Conservation (phyloP, 1,140 invertebrate species). For the Neodiprion fabricii region DNA sequence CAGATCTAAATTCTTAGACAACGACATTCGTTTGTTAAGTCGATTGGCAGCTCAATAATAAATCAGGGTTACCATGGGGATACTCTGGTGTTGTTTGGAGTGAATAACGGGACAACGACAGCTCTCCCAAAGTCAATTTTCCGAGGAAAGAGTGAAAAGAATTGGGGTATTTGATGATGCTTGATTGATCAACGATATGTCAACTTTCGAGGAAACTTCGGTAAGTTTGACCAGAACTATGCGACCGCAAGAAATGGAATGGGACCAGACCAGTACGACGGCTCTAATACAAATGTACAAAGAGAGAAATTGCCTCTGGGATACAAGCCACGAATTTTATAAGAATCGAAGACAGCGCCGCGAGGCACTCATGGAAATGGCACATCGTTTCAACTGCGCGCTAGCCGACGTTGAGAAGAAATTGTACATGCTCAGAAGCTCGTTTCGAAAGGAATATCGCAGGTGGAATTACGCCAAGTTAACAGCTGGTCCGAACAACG, state of each 20-base stretch:
- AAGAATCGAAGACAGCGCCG: background rate
- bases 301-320: conserved; percentile 11
- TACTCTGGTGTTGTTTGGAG: conserved; percentile 17
- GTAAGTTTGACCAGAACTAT: background rate
- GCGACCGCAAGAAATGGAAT: conserved; percentile 1
- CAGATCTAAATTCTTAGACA: background rate
- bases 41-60: background rate
- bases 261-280: conserved; percentile 11
- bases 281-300: conserved; percentile 10
- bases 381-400: background rate
- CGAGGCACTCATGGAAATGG: conserved; percentile 9
- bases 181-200: conserved; percentile 5
- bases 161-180: no score
- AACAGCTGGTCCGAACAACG: conserved; percentile 4
- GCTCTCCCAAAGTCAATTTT: background rate
- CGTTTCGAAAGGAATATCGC: conserved; percentile 12
- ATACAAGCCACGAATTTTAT: conserved; percentile 7
- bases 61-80: conserved; percentile 9
- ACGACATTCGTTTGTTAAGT: background rate
- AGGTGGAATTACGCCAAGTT: conserved; percentile 12
- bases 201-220: background rate
- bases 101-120: background rate
- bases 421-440: conserved; percentile 10
- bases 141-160: background rate
- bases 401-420: conserved; percentile 7